A percentile compares a stretch with the other conserved stretches of the same genome.
Conservation (phyloP, 2,797 vertebrate genomes). For the Ataeniobius toweri region DNA sequence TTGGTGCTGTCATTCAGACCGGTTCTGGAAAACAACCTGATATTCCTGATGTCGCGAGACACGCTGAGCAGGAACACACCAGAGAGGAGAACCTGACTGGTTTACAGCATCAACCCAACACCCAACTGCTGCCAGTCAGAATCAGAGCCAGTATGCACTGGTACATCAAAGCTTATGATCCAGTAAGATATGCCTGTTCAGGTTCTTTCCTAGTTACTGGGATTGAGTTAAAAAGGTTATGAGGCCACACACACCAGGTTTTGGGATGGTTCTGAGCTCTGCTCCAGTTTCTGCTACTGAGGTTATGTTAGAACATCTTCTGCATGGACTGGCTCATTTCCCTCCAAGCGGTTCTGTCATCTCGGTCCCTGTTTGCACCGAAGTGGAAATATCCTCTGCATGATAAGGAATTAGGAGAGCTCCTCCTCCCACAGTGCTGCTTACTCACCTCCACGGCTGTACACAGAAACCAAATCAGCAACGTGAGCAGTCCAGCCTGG, state of each 20-base stretch:
- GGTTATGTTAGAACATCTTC: background rate
- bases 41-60: too few relatives aligned
- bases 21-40: background rate
- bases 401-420: too few relatives aligned
- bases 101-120: slow-evolving; percentile 1
- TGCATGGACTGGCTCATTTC: too few relatives aligned
- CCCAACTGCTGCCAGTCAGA: slow-evolving; percentile 5
- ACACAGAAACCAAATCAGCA: too few relatives aligned
- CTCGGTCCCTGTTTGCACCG: too few relatives aligned
- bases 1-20: background rate
- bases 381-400: too few relatives aligned
- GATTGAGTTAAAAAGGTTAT: background rate
- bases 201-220: background rate
- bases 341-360: too few relatives aligned
- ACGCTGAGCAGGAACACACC: too few relatives aligned
- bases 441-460: too few relatives aligned
- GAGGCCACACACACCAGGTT: background rate
- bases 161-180: background rate
- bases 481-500: too few relatives aligned
- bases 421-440: too few relatives aligned
- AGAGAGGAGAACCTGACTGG: background rate
- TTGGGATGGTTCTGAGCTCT: too few relatives aligned
- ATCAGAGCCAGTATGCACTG: slow-evolving; percentile 3
- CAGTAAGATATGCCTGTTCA: background rate
- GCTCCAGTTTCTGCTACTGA: background rate